Evolutionary conservation across 2,797 vertebrate genomes (phyloP), one percentile per base, ranked within the genome.

Genomic region (Hyperoplus immaculatus): DNA sequence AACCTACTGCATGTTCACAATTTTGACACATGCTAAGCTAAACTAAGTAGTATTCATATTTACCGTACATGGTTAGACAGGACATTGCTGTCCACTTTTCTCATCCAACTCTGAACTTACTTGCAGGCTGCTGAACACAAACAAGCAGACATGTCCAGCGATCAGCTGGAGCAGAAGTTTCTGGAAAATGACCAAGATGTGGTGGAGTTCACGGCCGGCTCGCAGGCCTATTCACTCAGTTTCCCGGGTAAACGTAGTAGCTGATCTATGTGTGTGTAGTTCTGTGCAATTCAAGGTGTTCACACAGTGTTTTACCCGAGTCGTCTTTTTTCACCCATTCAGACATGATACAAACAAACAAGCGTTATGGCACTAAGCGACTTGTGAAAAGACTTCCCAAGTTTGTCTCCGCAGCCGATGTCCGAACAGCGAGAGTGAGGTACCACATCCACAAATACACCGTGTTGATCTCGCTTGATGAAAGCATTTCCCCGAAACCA

Each of bases 301-400:
- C 18, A 38, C 15, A 1, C 9, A 8, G 8, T 5, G 1, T 65
- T 41, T 15, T 41, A 16, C 14, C 39, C 1, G 7, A 16, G 3
- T 14, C 1, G 39, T 16, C 67, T 21, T 6, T 49, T 15, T 9
- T 0, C 10, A 53, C 36, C 36, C 29, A 29, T 29, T 43, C 80
- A 96, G 95, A 95, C 75, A 95, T 96, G 95, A 92, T 94, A 6
- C 95, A 96, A 83, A 93, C 80, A 43, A 96, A 96, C 76, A 89
- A 87, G 39, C 59, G 0, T 2, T 95, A 91, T 0, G 18, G 81
- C 45, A 95, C 95, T 0, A 91, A 90, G 70, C 93, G 69, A 70
- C 0, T 83, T 0, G 93, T 96, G 60, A 89, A 63, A 63, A 92
- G 94, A 78, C 92, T 92, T 0, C 94, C 95, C 1, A 69, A 8